Conservation (phyloP, 1,140 invertebrate genomes). For the Stegodyphus dumicola region DNA sequence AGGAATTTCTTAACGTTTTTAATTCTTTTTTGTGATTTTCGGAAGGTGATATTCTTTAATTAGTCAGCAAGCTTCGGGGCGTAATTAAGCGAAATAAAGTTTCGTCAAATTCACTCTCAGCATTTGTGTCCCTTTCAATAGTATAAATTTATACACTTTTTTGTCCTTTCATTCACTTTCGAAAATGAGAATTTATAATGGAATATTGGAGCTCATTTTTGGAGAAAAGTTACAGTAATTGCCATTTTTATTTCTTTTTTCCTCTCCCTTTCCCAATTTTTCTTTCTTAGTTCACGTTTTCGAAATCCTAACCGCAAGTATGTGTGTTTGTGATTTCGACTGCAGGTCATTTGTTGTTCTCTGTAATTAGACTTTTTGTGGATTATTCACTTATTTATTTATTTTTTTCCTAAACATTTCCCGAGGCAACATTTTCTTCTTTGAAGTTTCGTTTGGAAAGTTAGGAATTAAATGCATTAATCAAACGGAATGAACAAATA, state of each 20-base stretch:
- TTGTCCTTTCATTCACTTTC: neutral
- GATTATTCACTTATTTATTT: no score
- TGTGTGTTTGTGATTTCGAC: neutral
- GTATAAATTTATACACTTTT: conserved; percentile 4
- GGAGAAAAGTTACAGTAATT: conserved; percentile 17
- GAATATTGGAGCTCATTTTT: conserved; percentile 22
- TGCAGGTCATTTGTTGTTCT: conserved; percentile 31
- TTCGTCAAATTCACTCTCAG: conserved; percentile 35
- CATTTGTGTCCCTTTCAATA: neutral
- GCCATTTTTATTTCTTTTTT: conserved; percentile 23
- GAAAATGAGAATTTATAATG: conserved; percentile 36
- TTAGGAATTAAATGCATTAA: conserved; percentile 40
- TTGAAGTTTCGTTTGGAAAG: neutral
- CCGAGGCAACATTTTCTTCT: neutral
- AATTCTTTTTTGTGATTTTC: neutral
- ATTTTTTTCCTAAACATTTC: no score
- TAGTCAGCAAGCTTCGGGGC: neutral
- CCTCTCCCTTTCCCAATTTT: neutral
- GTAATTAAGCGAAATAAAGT: conserved; percentile 37
- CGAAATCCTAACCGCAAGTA: conserved; percentile 20
- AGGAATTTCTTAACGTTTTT: conserved; percentile 5
- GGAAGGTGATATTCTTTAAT: conserved; percentile 22
- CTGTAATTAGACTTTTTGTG: conserved; percentile 3
- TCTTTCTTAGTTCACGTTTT: neutral
- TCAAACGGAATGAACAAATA: conserved; percentile 37